These are phyloP conservation scores for Megaustenia siamemsis DNA, from an alignment of 2,888 invertebrate species.

Conservation along the genomic window DNA sequence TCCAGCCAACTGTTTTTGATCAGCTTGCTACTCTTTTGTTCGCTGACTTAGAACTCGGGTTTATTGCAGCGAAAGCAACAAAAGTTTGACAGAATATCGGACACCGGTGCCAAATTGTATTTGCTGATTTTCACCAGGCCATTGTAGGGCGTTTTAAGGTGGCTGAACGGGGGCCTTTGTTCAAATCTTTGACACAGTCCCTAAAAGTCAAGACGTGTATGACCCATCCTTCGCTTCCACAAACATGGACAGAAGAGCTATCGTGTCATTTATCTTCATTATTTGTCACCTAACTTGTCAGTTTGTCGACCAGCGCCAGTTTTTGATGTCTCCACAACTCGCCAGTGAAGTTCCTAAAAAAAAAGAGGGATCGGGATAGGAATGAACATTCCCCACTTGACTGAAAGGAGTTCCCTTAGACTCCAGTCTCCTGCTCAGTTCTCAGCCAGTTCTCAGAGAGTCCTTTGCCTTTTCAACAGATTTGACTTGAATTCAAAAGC, in stretches of 20 bases:
- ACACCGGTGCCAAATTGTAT: slow-evolving; percentile 60
- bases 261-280: slow-evolving; percentile 64
- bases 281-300: slow-evolving; percentile 63
- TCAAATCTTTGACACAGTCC: slow-evolving; percentile 48
- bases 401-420: slow-evolving; percentile 12
- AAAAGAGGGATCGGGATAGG: slow-evolving; percentile 18
- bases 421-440: slow-evolving; percentile 31
- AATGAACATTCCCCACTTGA: slow-evolving; percentile 49
- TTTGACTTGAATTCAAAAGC: slow-evolving; percentile 23
- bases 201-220: slow-evolving; percentile 53
- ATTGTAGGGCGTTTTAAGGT: slow-evolving; percentile 59
- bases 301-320: slow-evolving; percentile 52
- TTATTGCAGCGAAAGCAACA: slow-evolving; percentile 61
- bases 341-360: slow-evolving; percentile 54
- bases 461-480: slow-evolving; percentile 15
- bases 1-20: slow-evolving; percentile 55
- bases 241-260: slow-evolving; percentile 56
- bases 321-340: slow-evolving; percentile 56
- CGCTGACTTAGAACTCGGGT: slow-evolving; percentile 56
- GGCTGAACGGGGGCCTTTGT: slow-evolving; percentile 57
- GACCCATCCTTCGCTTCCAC: slow-evolving; percentile 57
- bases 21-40: slow-evolving; percentile 61
- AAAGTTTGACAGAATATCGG: slow-evolving; percentile 58
- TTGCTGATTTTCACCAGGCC: slow-evolving; percentile 58
- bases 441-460: slow-evolving; percentile 25